Evolutionary conservation across 1,140 invertebrate genomes (phyloP).

Genomic region (Elysia chlorotica): DNA sequence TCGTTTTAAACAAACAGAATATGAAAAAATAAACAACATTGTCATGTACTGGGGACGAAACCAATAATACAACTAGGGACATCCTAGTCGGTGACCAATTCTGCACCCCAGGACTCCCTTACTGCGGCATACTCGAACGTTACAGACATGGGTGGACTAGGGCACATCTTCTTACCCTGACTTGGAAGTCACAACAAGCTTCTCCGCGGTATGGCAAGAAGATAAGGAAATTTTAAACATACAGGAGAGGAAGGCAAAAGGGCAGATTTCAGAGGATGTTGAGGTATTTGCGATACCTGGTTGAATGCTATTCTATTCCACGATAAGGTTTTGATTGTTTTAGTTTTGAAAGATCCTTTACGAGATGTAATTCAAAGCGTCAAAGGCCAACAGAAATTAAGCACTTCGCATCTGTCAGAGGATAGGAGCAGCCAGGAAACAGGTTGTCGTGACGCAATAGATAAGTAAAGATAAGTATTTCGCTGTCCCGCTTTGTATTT

Average conservation of each 20-base stretch:
- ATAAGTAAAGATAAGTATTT: not conserved
- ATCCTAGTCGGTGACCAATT: not conserved
- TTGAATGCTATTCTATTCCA: not conserved
- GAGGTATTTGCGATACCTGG: not conserved
- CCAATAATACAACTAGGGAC: not conserved
- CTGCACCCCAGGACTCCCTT: too few relatives aligned
- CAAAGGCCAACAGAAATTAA: slow-evolving; percentile 21
- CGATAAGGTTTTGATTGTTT: not conserved
- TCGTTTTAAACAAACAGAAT: not conserved
- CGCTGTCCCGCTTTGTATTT: not conserved
- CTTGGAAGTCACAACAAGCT: too few relatives aligned
- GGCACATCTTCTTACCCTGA: too few relatives aligned
- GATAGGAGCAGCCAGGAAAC: too few relatives aligned
- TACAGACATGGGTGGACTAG: too few relatives aligned
- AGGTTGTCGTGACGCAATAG: too few relatives aligned
- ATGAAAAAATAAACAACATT: not conserved
- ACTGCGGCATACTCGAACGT: too few relatives aligned
- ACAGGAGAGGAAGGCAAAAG: not conserved
- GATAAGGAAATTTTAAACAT: not conserved
- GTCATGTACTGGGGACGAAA: not conserved
- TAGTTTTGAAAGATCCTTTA: not conserved
- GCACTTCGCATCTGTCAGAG: slow-evolving; percentile 8
- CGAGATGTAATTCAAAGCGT: not conserved
- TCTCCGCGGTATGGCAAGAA: too few relatives aligned
- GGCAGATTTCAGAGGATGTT: not conserved